These are phyloP conservation scores for Sinodicranocentrus sp. DNA, from an alignment of 2,888 invertebrate genomes.

Conservation along the genomic window DNA sequence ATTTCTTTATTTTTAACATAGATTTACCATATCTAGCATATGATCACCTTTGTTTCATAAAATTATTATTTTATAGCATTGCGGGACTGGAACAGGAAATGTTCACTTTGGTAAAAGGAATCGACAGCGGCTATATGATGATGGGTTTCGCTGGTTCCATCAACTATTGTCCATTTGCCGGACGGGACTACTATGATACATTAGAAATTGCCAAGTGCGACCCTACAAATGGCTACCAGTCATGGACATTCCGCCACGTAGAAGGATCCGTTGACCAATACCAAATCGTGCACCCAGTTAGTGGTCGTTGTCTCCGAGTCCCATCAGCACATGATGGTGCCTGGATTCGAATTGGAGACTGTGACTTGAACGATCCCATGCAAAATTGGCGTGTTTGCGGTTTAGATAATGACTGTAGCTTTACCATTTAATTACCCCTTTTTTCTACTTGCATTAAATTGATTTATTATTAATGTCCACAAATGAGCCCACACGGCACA, in stretches of 20 bases:
- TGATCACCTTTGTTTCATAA: too few relatives aligned
- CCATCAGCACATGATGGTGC: conserved; percentile 67
- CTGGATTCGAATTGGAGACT: conserved; percentile 68
- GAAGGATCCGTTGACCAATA: conserved; percentile 61
- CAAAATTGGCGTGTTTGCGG: conserved; percentile 71
- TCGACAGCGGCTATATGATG: conserved; percentile 66
- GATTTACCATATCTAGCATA: too few relatives aligned
- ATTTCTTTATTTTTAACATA: background rate
- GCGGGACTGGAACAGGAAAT: conserved; percentile 69
- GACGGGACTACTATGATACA: conserved; percentile 64
- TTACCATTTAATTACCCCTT: conserved; percentile 41
- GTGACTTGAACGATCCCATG: conserved; percentile 60
- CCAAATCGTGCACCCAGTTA: conserved; percentile 66
- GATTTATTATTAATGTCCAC: conserved; percentile 25
- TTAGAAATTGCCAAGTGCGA: conserved; percentile 63
- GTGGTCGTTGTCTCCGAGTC: conserved; percentile 67
- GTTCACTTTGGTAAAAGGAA: conserved; percentile 64
- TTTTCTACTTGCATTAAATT: conserved; percentile 15
- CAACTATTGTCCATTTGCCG: conserved; percentile 62
- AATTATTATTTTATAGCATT: conserved; percentile 57
- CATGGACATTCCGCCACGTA: conserved; percentile 58
- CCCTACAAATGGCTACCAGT: conserved; percentile 60
- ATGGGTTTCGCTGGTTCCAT: conserved; percentile 66
- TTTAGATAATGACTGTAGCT: conserved; percentile 59
- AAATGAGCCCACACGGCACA: background rate